A percentile compares a stretch with the other conserved stretches of the same genome.
Conservation (phyloP, 2,113 vertebrate genomes). For the Paradoxurus hermaphroditus region DNA sequence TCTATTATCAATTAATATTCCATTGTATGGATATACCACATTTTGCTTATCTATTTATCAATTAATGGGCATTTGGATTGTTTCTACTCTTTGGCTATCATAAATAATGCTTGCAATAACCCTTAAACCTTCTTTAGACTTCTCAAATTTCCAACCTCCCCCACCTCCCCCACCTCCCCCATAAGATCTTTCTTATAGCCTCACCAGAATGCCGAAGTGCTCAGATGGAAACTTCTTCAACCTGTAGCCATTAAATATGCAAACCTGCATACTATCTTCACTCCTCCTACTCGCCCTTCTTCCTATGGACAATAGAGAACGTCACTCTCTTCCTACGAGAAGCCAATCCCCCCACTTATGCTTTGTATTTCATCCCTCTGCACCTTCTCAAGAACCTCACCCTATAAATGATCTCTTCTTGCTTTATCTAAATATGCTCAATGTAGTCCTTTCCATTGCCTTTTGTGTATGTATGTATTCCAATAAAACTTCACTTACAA, state of each 20-base stretch:
- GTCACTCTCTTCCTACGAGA: neutral
- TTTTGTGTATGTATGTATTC: neutral
- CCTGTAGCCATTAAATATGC: neutral
- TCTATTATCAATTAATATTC: neutral
- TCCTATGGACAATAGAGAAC: neutral
- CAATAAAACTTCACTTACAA: neutral
- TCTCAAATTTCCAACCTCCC: neutral
- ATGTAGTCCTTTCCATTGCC: neutral
- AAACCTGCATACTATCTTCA: neutral
- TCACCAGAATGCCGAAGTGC: neutral
- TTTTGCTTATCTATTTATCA: conserved; percentile 2
- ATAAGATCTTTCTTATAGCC: neutral
- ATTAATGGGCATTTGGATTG: neutral
- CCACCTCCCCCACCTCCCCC: neutral
- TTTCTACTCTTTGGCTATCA: neutral
- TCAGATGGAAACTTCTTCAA: neutral
- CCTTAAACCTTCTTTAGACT: neutral
- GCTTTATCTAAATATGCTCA: neutral
- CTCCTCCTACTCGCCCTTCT: neutral
- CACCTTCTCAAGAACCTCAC: neutral
- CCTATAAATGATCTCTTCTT: neutral
- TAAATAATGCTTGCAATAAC: neutral
- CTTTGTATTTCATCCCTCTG: neutral
- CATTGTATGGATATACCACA: neutral
- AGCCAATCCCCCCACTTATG: neutral